Conservation (phyloP, 2,113 vertebrate species). For the Equus przewalskii region DNA sequence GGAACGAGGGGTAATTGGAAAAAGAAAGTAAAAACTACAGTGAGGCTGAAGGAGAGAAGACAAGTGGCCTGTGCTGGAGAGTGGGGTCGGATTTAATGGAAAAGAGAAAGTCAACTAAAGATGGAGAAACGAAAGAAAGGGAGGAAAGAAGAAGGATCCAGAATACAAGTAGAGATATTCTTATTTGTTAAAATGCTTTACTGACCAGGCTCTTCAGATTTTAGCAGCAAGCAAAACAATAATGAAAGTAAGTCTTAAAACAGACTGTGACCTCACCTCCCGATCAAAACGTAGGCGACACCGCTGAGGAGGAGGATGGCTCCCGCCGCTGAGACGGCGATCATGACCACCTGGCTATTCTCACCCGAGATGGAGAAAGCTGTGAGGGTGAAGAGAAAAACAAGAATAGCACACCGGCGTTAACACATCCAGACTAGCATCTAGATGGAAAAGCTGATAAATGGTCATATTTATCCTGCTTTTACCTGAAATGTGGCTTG, state of each 20-base stretch:
- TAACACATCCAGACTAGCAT: neutral
- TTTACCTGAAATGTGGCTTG: neutral
- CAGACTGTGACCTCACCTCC: slow-evolving; percentile 91
- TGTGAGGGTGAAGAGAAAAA: slow-evolving; percentile 86
- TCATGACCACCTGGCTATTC: slow-evolving; percentile 97
- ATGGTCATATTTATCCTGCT: neutral
- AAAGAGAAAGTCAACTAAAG: neutral
- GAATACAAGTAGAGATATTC: neutral
- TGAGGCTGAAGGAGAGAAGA: slow-evolving; percentile 30
- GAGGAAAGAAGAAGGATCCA: neutral
- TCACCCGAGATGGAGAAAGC: slow-evolving; percentile 99
- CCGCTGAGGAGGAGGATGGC: slow-evolving; percentile 97
- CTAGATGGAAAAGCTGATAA: neutral
- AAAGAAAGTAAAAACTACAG: slow-evolving; percentile 56
- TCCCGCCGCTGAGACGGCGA: slow-evolving; percentile 95
- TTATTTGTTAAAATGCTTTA: neutral
- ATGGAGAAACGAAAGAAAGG: neutral
- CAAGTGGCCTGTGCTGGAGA: neutral
- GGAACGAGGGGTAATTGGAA: slow-evolving; percentile 69
- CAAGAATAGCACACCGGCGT: neutral
- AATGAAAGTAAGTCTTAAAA: slow-evolving; percentile 33
- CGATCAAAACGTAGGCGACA: slow-evolving; percentile 95
- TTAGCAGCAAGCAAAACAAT: neutral
- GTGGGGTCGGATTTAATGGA: neutral
- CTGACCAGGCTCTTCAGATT: neutral